A percentile compares a stretch with the other conserved stretches of the same genome.
phyloP scores from a whole-genome alignment of 2,888 invertebrate species.

The Scaptomyza flava region DNA sequence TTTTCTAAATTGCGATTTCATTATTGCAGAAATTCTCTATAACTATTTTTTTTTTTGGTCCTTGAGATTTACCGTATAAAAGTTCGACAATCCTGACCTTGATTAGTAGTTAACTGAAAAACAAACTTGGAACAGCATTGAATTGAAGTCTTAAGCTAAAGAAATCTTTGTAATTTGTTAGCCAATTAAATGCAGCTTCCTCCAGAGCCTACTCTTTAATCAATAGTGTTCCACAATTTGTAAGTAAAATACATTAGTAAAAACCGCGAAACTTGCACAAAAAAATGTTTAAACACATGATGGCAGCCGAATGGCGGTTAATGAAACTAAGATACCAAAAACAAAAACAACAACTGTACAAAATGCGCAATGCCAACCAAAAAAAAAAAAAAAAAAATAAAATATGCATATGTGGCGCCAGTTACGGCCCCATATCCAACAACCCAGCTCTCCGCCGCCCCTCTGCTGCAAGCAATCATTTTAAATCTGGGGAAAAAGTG shows the following conservation, averaged over 20 bases:
- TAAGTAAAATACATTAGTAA: slow-evolving; percentile 19
- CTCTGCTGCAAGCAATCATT: slow-evolving; percentile 49
- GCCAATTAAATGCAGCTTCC: slow-evolving; percentile 6
- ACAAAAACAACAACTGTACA: slow-evolving; percentile 17
- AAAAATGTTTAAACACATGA: slow-evolving; percentile 41
- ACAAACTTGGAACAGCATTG: not conserved
- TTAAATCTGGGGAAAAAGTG: slow-evolving; percentile 56
- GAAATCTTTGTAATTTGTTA: slow-evolving; percentile 10
- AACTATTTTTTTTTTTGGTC: too few species aligned
- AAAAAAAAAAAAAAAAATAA: not conserved
- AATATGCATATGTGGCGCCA: slow-evolving; percentile 35
- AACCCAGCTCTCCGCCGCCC: not conserved
- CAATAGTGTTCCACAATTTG: slow-evolving; percentile 18
- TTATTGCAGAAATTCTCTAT: too few species aligned
- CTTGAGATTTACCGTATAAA: too few species aligned
- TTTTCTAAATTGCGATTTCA: too few species aligned
- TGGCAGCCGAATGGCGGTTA: slow-evolving; percentile 36
- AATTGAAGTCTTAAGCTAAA: not conserved
- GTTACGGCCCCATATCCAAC: slow-evolving; percentile 5
- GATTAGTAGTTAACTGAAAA: not conserved
- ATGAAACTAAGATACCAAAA: slow-evolving; percentile 43
- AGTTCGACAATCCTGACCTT: not conserved
- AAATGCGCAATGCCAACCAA: slow-evolving; percentile 38
- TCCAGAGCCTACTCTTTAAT: not conserved
- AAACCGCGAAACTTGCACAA: slow-evolving; percentile 14